phyloP scores from a whole-genome alignment of 2,113 vertebrate genomes.

The Saiga tatarica region DNA sequence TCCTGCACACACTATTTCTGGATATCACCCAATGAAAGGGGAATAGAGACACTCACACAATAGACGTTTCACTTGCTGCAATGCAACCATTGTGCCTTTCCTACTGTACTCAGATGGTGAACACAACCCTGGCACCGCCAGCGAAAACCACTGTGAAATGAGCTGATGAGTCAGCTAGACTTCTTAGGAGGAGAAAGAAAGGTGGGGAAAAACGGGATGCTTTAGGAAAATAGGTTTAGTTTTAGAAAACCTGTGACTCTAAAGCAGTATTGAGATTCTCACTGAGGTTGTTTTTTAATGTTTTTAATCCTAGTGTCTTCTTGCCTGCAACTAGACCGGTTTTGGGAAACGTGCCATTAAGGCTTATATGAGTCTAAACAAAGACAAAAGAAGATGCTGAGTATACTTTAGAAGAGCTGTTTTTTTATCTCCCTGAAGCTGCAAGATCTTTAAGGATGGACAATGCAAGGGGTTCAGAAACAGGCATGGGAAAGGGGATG shows the following conservation, averaged over 20 bases:
- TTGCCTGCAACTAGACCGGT: background rate
- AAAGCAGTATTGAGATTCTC: background rate
- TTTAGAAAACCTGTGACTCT: background rate
- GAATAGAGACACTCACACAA: constrained; percentile 68
- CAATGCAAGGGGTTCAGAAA: background rate
- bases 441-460: background rate
- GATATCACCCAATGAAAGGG: constrained; percentile 63
- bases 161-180: constrained; percentile 68
- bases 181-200: background rate
- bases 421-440: background rate
- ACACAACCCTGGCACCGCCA: constrained; percentile 71
- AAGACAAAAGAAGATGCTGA: background rate
- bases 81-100: constrained; percentile 70
- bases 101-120: constrained; percentile 67
- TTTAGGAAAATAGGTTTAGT: background rate
- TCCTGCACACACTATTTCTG: constrained; percentile 57
- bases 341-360: background rate
- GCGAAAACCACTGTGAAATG: constrained; percentile 52
- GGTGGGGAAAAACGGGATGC: constrained; percentile 2
- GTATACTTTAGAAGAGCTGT: background rate
- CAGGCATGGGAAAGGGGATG: background rate
- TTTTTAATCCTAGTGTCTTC: background rate
- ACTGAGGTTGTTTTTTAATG: background rate
- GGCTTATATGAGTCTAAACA: background rate
- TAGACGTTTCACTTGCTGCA: constrained; percentile 76